Conservation (phyloP, 2,113 vertebrate genomes). For the Morphnarchus princeps region DNA sequence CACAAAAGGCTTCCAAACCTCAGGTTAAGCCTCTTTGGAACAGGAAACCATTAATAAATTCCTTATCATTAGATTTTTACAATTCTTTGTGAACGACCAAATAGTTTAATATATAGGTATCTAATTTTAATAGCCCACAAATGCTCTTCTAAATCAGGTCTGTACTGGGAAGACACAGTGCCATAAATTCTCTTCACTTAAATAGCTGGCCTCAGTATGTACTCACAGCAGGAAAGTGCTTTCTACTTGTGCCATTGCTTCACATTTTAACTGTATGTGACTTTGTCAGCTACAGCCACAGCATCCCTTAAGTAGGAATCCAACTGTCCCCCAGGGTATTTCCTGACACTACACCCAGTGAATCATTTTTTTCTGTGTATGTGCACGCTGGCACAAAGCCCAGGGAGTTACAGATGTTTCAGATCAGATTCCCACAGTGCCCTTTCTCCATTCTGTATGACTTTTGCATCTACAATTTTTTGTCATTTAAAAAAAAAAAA, state of each 20-base stretch:
- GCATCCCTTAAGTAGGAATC: background rate
- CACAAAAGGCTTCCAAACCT: background rate
- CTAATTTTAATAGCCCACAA: background rate
- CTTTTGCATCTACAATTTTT: background rate
- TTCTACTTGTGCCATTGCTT: background rate
- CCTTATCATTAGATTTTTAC: background rate
- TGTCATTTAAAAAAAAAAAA: background rate
- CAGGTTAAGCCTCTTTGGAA: background rate
- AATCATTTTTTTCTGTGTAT: background rate
- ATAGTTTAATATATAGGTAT: background rate
- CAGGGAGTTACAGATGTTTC: background rate
- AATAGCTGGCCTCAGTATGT: background rate
- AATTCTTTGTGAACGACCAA: background rate
- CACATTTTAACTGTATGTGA: background rate
- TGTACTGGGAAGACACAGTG: background rate
- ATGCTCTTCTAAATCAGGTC: background rate
- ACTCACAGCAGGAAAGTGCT: background rate
- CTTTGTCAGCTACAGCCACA: background rate
- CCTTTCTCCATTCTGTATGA: background rate
- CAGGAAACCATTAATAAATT: background rate
- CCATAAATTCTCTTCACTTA: background rate
- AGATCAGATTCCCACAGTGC: constrained; percentile 33
- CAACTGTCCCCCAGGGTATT: background rate
- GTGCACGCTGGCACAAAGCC: background rate
- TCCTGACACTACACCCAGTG: background rate